Evolutionary conservation across 2,888 invertebrate genomes (phyloP), one percentile per base, ranked within the genome.

Genomic region (Agrypnus murinus): DNA sequence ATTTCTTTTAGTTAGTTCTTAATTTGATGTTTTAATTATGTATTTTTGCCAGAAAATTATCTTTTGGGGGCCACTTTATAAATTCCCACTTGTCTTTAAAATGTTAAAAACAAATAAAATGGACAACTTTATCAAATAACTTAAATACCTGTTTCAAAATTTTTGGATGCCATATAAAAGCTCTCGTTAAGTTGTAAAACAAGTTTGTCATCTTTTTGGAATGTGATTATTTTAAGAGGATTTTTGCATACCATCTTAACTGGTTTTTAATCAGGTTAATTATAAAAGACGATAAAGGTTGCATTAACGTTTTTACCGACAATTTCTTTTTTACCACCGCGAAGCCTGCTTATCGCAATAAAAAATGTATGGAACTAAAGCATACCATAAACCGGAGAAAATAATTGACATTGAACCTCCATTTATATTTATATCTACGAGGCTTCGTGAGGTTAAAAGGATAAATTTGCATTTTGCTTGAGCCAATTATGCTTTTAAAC

Each of bases 191-290:
- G 66, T 46, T 57, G 59, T 58, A 38, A 38, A 66, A 66, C 66
- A 66, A 66, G 66, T 59, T 66, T 48, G 40, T 66, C 45, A 59
- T 66, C 66, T 55, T 36, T 59, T 38, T 50, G 58, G 58, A 66
- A 59, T 59, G 59, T 50, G 15, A 45, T 45, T 66, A 17, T 43
- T 60, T 60, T 19, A 59, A 46, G 45, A 55, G 15, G 45, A 57
- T 38, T 46, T 68, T 64, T 69, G 43, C 53, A 63, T 69, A 31
- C 48, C 48, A 15, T 68, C 48, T 36, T 48, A 64, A 64, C 69
- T 32, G 31, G 64, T 69, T 69, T 65, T 50, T 65, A 69, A 69
- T 69, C 65, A 43, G 64, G 65, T 65, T 69, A 69, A 69, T 65
- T 69, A 69, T 65, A 38, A 69, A n/a, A 60, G 50, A 50, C 59